Evolutionary conservation across 2,888 invertebrate genomes (phyloP).

Genomic region (Atethmia centrago): DNA sequence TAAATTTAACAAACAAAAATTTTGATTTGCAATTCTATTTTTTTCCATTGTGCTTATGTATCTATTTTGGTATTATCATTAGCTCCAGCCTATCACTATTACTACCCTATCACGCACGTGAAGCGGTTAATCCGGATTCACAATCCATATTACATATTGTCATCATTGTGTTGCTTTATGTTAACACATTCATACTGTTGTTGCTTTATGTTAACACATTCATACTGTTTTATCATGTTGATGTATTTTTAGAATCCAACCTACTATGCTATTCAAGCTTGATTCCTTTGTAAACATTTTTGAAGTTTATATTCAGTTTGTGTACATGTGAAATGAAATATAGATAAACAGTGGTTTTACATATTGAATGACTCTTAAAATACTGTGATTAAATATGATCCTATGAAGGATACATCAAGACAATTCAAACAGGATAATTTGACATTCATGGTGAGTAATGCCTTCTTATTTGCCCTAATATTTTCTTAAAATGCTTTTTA

Average conservation of each 20-base stretch:
- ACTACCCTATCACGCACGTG: constrained; percentile 67
- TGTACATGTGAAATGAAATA: constrained; percentile 66
- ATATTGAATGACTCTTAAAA: constrained; percentile 66
- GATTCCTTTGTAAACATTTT: constrained; percentile 85
- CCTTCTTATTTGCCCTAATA: neutral
- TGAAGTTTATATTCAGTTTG: constrained; percentile 69
- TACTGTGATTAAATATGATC: constrained; percentile 76
- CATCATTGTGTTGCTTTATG: constrained; percentile 84
- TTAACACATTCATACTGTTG: constrained; percentile 86
- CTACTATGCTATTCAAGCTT: constrained; percentile 82
- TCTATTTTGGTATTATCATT: constrained; percentile 67
- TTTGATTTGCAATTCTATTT: constrained; percentile 40
- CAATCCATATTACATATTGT: constrained; percentile 81
- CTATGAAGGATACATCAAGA: constrained; percentile 75
- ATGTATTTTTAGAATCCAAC: constrained; percentile 88
- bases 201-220: constrained; percentile 85
- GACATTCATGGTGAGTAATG: constrained; percentile 84
- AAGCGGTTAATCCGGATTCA: constrained; percentile 83
- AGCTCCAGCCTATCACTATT: constrained; percentile 62
- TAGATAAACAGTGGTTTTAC: constrained; percentile 66
- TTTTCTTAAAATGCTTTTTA: constrained; percentile 11
- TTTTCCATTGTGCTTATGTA: constrained; percentile 53
- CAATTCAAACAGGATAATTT: constrained; percentile 73
- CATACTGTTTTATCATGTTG: constrained; percentile 87
- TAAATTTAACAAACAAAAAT: constrained; percentile 5